Base-by-base conservation (phyloP, 2,113 vertebrate genomes). In the Elaphurus davidianus region DNA sequence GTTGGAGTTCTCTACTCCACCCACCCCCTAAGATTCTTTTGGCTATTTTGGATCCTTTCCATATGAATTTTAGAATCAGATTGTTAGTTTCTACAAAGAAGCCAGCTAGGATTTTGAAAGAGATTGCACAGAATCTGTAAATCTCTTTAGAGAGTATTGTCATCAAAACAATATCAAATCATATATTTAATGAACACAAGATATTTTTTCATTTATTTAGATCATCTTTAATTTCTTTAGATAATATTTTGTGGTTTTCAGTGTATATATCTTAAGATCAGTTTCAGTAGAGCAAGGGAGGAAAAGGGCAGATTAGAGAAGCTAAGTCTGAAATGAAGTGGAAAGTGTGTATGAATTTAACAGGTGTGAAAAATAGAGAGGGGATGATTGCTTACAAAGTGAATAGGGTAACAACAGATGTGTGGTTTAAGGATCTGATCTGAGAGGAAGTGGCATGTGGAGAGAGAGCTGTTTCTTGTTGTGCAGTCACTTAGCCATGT, bases 141-240 rank as follows among this genome's bases (percentile, higher is more conserved):
- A 64, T 94, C 33, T 50, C 40, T 91, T 91, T 94, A 59, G 50
- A 30, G 5, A 78, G 1, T 84, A 64, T 57, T 57, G 11, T 17
- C 52, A 55, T 81, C 67, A 62, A 40, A 95, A 81, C 52, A 74
- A 19, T 55, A 67, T 81, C 84, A 94, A 81, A 55, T 87, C 11
- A 81, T 84, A 14, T 19, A 60, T 5, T 86, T 52, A 7, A 40
- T 59, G 55, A 93, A 71, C 43, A 79, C 13, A 86, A 43, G n/a
- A 62, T 84, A 3, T 78, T 45, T 91, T 82, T 62, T 9, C 19
- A 12, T 71, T 87, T 88, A 67, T 91, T 96, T 91, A 96, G 28
- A 4, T 67, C 36, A 43, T 79, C 64, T 94, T 95, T 90, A 52
- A 93, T 82, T 96, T 64, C 23, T 95, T 90, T 81, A 64, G 92